Base-by-base conservation (phyloP, 2,888 invertebrate species). In the Sturmia bella region DNA sequence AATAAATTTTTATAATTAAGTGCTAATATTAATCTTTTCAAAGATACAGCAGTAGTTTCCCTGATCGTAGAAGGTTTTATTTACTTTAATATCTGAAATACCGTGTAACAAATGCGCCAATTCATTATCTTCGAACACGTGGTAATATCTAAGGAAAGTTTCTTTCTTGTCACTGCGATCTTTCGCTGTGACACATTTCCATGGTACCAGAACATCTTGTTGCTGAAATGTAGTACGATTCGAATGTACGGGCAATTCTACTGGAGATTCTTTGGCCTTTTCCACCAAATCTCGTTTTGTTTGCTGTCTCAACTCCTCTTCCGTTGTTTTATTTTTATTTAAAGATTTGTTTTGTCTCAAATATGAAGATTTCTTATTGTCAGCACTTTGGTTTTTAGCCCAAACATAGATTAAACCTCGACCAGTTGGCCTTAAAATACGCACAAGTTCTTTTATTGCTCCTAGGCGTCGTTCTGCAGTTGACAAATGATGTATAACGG, bases 401-500 rank as follows among this genome's bases (percentile, higher is more conserved):
- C 99, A 99, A 0, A 99, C 99, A 84, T 99, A 98, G 78, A 99
- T 94, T 5, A 99, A 92, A 2, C 95, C 95, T 83, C 91, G 92
- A 0, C 99, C 99, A 0, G 93, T 94, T 0, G 92, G 88, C n/a
- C 93, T 91, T 6, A 99, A 91, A 0, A 97, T 91, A 13, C 97
- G 92, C 0, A 94, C 89, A 86, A 98, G 95, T 89, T 98, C 97
- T 19, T 91, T 87, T 13, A 99, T 88, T 0, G 98, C 96, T 87
- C 93, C 92, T 24, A 93, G 86, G 86, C 99, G 93, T 85, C 99
- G 92, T 64, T 94, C 93, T 93, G 95, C 88, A 19, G 95, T 98
- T 13, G 97, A 95, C 83, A 99, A 93, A 91, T 99, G 99, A 91
- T 99, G 99, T 86, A 99, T 94, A 0, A 99, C 99, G 1, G 99